Evolutionary conservation across 2,888 invertebrate species (phyloP).

Genomic region (Odontocolon sp.): DNA sequence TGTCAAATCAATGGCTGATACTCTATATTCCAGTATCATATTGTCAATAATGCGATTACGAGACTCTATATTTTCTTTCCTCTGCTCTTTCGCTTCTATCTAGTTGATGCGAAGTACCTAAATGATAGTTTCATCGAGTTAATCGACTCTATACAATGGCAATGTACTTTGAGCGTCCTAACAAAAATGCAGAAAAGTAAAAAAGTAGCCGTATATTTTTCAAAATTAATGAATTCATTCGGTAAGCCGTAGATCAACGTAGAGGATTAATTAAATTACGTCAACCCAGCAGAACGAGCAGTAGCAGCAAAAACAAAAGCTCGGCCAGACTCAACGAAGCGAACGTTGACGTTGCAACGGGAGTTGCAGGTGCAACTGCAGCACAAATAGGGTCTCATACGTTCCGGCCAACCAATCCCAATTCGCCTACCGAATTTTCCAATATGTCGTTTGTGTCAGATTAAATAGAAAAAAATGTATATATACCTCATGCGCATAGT

Average conservation of each 20-base stretch:
- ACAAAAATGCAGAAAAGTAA: conserved; percentile 1
- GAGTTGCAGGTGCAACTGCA: conserved; percentile 1
- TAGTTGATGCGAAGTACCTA: background rate
- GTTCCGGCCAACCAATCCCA: background rate
- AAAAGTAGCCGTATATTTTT: conserved; percentile 17
- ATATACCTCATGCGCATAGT: too few species aligned
- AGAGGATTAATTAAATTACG: conserved; percentile 45
- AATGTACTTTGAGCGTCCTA: too few species aligned
- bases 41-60: too few species aligned
- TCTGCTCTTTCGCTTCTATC: too few species aligned
- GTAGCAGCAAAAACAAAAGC: conserved; percentile 4
- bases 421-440: conserved; percentile 32
- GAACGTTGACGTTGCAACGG: conserved; percentile 39
- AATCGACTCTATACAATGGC: conserved; percentile 9
- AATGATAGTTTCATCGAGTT: background rate
- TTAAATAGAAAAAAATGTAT: background rate
- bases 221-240: conserved; percentile 45
- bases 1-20: too few species aligned
- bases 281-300: background rate
- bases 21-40: too few species aligned
- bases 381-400: background rate
- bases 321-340: conserved; percentile 28
- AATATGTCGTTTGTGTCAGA: conserved; percentile 22
- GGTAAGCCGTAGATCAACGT: conserved; percentile 28
- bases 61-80: too few species aligned